Base-by-base conservation (phyloP, 2,113 vertebrate species). In the Xenus cinereus region DNA sequence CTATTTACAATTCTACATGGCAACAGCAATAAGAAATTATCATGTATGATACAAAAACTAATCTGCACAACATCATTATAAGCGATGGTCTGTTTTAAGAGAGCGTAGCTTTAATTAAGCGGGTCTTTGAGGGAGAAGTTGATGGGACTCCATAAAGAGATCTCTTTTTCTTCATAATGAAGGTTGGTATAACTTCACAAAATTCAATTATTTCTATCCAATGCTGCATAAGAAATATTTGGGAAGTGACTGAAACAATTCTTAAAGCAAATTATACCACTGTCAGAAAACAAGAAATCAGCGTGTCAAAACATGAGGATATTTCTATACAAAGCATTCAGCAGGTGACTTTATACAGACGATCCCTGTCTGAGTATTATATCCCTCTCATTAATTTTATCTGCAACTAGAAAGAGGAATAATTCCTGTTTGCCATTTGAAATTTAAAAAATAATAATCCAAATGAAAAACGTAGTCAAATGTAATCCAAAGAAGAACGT, bases 271-370 rank as follows among this genome's bases (percentile, higher is more conserved):
- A 98, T 98, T 98, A 98, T 83, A 97, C 76, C 89, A 85, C 96
- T 98, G 97, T 97, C 97, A 98, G 97, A 86, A 97, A 98, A 97
- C 93, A 97, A 97, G 97, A 96, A 98, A 96, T 96, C 92, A 87
- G 88, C n/a, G 74, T 97, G 96, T 97, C 97, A 97, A 96, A 98
- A 98, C 96, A 98, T 1, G 32, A 89, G 96, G 96, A 84, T 95
- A 78, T 98, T 97, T 96, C 97, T 95, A 74, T 77, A 73, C 80
- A 85, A 90, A 97, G 84, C 82, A 94, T 86, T 94, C 94, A 79
- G 50, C 54, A 39, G 97, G 94, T 89, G 86, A 91, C 89, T 97
- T 63, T 67, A 76, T 22, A 91, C 80, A 93, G 91, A 96, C 0
- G 14, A 95, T 93, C 94, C 89, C 91, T 97, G 93, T 92, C 91